Percentiles rank a stretch among this genome's conserved stretches.
These are phyloP conservation scores for Lydus trimaculatus DNA, from an alignment of 2,888 invertebrate species.

Conservation along the genomic window DNA sequence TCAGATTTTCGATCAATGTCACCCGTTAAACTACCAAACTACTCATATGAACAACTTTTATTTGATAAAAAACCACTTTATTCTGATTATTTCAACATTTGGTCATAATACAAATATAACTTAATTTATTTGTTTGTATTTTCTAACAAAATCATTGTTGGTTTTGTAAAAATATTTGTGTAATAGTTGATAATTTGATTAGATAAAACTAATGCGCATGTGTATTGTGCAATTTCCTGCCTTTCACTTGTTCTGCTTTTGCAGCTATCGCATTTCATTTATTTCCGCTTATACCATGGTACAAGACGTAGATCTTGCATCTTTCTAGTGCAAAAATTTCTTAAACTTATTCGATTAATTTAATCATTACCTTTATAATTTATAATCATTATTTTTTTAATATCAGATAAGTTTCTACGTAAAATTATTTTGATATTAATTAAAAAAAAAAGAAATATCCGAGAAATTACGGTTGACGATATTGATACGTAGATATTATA, in stretches of 20 bases:
- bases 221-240: neutral
- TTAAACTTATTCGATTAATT: constrained; percentile 19
- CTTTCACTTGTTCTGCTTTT: constrained; percentile 9
- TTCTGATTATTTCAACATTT: neutral
- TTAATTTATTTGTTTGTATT: neutral
- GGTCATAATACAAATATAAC: neutral
- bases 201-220: neutral
- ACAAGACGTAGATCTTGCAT: constrained; percentile 35
- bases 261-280: constrained; percentile 33
- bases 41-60: too few relatives aligned
- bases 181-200: neutral
- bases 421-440: constrained; percentile 10
- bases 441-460: too few relatives aligned
- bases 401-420: constrained; percentile 29
- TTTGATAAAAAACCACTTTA: too few relatives aligned
- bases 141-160: neutral
- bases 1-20: too few relatives aligned
- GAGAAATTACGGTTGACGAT: constrained; percentile 21
- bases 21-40: too few relatives aligned
- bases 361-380: constrained; percentile 17
- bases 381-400: constrained; percentile 17
- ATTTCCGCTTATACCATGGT: constrained; percentile 49
- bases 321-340: constrained; percentile 24
- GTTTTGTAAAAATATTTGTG: neutral
- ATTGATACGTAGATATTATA: constrained; percentile 15